phyloP scores from a whole-genome alignment of 1,140 invertebrate genomes.

The Papilio polytes region DNA sequence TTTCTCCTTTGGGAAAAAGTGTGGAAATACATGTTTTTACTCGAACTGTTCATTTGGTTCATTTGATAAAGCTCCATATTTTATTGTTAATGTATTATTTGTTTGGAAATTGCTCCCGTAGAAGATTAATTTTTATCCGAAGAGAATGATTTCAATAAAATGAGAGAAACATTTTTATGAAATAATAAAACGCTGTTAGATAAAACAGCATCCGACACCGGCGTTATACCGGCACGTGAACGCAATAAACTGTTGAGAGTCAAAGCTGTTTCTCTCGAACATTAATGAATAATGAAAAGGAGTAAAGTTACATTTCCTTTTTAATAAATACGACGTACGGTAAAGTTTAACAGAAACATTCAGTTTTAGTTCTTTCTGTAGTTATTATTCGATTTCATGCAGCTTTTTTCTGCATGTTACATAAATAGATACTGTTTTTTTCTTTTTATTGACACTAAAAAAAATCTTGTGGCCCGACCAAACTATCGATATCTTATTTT shows the following conservation, averaged over 20 bases:
- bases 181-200: constrained; percentile 26
- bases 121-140: background rate
- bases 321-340: background rate
- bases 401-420: no score
- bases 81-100: background rate
- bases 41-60: background rate
- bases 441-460: background rate
- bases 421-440: no score
- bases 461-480: background rate
- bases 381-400: background rate
- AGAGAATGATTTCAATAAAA: constrained; percentile 9
- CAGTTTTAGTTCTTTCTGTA: background rate
- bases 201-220: constrained; percentile 22
- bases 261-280: constrained; percentile 28
- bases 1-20: background rate
- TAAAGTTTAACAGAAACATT: background rate
- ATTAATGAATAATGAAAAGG: constrained; percentile 24
- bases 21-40: background rate
- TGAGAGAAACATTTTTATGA: constrained; percentile 16
- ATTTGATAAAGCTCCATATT: background rate
- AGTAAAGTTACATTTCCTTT: constrained; percentile 10
- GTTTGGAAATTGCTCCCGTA: background rate
- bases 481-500: background rate
- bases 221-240: constrained; percentile 13
- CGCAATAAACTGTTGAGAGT: constrained; percentile 23